Base-by-base conservation (phyloP, 92 coral and sea anemone species). In the Porites evermanni region DNA sequence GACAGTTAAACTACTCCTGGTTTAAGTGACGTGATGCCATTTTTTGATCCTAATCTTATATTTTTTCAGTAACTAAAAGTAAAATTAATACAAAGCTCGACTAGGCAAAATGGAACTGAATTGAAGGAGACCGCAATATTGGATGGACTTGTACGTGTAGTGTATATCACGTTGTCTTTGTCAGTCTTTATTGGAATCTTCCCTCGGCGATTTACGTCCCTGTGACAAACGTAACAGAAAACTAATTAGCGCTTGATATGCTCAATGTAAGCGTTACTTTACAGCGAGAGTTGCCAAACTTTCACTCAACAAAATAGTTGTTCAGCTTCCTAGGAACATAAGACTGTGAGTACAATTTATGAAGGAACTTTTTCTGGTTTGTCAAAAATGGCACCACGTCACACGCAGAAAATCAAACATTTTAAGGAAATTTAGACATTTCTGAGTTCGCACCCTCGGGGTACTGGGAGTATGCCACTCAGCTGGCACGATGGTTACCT, bases 141-240 rank as follows among this genome's bases (percentile, higher is more conserved):
- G 54, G 1, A 53, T 17, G 50, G 59, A 81, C 73, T 71, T 53
- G 64, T 47, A 47, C 70, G 12, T 59, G 72, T 44, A 51, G 58
- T 83, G 26, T 69, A 24, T 19, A 74, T 83, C 87, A 64, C 58
- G 53, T 61, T 13, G 72, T 60, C 71, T 73, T 72, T 47, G 64
- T 64, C 47, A 38, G 16, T 74, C 87, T 74, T 72, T 73, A 74
- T 74, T 63, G 73, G 80, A 53, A 61, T 74, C 80, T 9, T 64
- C 87, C 11, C 52, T 61, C 32, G 66, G 64, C 53, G 47, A 60
- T 44, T 72, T 63, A 73, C 47, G 64, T 74, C 87, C 79, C 87
- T 83, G 87, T 61, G 73, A 72, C 23, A 50, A 64, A 38, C 51
- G 87, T n/a, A 83, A 83, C 54, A 83, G 47, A 83, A 81, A 23